Evolutionary conservation across 2,888 invertebrate genomes (phyloP), one percentile per base, ranked within the genome.

Genomic region (Cynaeus angustus): DNA sequence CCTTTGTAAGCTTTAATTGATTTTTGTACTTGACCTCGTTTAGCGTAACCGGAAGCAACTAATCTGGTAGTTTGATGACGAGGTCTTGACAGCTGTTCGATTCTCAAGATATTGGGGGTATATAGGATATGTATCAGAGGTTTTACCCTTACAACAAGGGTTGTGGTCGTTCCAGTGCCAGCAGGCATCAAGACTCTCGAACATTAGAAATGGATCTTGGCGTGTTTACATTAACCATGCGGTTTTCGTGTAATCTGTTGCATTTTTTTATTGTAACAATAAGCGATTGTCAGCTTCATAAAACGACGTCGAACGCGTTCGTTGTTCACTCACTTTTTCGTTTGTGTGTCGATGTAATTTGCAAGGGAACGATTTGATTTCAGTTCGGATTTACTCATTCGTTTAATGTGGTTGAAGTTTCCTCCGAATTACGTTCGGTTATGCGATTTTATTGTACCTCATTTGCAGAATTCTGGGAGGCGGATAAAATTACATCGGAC

Each of bases 81-180:
- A 50, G 33, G 50, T 26, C 50, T 37, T 61, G 61, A 50, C 48
- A 50, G 61, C 48, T 38, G 61, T 50, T 52, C 61, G 61, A 61
- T 50, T 59, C 59, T 26, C 59, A 43, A 46, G 61, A 50, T 37
- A 61, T 50, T 21, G 50, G 48, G 30, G 30, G 28, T 46, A 4
- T 14, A 9, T 1, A 26, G 48, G n/a, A 37, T 37, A 8, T 16
- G 16, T 50, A 12, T 50, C n/a, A 12, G 30, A 28, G 12, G n/a
- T n/a, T n/a, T n/a, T n/a, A n/a, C n/a, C n/a, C n/a, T 10, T 9
- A 21, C 7, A 43, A 56, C 41, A 21, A 26, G 41, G 56, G 41
- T 43, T 56, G 56, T 43, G 55, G 55, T 41, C 9, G 13, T 8
- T 14, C 4, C 14, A n/a, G 21, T 41, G 56, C 41, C 12, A 6